Percentiles rank a stretch among this genome's conserved stretches.
Conservation (phyloP, 2,113 vertebrate genomes). For the Centropus bengalensis region DNA sequence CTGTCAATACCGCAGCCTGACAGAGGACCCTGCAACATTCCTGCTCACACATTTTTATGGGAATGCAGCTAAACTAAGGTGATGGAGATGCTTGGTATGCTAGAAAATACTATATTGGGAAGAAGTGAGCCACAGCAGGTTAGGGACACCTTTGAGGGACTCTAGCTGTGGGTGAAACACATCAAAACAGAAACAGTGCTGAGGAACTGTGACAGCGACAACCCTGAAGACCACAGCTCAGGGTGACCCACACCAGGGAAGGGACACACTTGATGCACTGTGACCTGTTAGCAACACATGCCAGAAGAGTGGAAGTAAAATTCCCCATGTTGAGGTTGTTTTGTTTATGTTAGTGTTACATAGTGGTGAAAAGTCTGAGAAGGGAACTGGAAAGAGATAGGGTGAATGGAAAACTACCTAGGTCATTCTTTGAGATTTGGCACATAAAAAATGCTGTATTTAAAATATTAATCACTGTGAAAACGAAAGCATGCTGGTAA, state of each 20-base stretch:
- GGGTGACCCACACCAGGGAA: rapidly evolving
- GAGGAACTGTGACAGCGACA: background rate
- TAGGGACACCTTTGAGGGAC: rapidly evolving
- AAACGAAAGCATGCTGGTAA: background rate
- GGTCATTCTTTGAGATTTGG: background rate
- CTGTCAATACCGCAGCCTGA: background rate
- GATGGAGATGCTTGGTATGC: background rate
- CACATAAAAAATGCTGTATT: background rate
- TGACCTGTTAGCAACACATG: rapidly evolving
- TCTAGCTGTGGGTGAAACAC: background rate
- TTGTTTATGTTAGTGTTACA: background rate
- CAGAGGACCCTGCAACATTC: rapidly evolving
- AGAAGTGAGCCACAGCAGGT: rapidly evolving
- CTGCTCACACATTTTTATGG: background rate
- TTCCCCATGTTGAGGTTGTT: background rate
- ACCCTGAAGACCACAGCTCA: background rate
- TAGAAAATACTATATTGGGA: background rate
- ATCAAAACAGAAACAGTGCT: background rate
- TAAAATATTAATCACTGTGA: rapidly evolving
- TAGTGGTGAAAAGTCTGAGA: background rate
- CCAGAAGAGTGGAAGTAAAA: background rate
- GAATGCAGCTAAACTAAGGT: rapidly evolving
- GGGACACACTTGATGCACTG: background rate
- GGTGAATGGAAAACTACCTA: background rate
- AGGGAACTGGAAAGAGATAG: background rate